A percentile compares a stretch with the other conserved stretches of the same genome.
phyloP scores from a whole-genome alignment of 2,797 vertebrate species.

The Furcifer pardalis region DNA sequence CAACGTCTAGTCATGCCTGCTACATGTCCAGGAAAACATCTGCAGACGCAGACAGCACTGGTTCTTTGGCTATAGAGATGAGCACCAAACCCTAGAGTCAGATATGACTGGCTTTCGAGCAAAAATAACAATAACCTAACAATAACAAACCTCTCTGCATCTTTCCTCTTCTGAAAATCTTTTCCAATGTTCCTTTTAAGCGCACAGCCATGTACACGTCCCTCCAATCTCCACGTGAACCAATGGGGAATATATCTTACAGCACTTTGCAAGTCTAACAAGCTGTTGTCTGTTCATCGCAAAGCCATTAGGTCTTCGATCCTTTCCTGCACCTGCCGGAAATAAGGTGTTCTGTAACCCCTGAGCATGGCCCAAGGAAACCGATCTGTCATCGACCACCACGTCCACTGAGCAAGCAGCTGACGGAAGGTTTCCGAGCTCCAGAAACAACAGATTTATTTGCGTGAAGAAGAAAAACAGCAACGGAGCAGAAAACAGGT shows the following conservation, averaged over 20 bases:
- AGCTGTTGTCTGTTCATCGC: not conserved
- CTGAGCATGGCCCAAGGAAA: not conserved
- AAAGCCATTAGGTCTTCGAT: conserved; percentile 12
- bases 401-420: conserved; percentile 11
- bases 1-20: too few relatives aligned
- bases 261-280: not conserved
- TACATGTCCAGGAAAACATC: too few relatives aligned
- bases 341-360: conserved; percentile 22
- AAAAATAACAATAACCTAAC: too few relatives aligned
- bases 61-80: too few relatives aligned
- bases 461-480: not conserved
- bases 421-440: not conserved
- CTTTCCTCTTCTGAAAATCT: not conserved
- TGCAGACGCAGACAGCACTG: too few relatives aligned
- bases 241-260: not conserved
- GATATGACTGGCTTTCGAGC: too few relatives aligned
- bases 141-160: not conserved
- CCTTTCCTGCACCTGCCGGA: conserved; percentile 31
- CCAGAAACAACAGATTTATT: conserved; percentile 5
- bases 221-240: not conserved
- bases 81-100: too few relatives aligned
- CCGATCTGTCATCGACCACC: not conserved
- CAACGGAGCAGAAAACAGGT: not conserved
- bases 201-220: not conserved
- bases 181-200: not conserved